These are phyloP conservation scores for Limonius californicus DNA, from an alignment of 1,140 invertebrate genomes.

Conservation along the genomic window DNA sequence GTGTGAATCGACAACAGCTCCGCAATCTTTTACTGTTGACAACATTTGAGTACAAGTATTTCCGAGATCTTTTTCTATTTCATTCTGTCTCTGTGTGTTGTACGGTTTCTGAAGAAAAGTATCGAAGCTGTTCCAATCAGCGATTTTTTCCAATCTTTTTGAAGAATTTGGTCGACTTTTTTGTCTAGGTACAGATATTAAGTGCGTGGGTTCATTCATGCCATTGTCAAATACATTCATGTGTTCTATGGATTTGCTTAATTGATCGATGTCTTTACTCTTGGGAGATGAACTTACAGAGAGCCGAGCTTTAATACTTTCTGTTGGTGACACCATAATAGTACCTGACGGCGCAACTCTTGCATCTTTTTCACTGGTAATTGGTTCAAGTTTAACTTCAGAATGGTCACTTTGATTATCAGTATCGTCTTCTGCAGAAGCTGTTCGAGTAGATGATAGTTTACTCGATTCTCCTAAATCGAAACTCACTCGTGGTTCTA, in stretches of 20 bases:
- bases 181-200: background rate
- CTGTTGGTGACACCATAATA: conserved; percentile 28
- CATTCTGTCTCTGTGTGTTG: no score
- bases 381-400: conserved; percentile 28
- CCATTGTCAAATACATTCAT: background rate
- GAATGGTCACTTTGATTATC: background rate
- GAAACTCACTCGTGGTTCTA: background rate
- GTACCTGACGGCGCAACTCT: background rate
- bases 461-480: background rate
- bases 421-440: background rate
- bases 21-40: conserved; percentile 50
- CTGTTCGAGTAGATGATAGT: no score
- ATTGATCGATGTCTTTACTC: background rate
- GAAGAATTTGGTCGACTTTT: conserved; percentile 17
- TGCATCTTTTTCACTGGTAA: conserved; percentile 16
- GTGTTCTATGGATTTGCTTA: background rate
- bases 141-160: conserved; percentile 42
- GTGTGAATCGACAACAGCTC: conserved; percentile 50
- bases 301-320: conserved; percentile 32
- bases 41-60: conserved; percentile 51
- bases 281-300: conserved; percentile 5
- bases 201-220: background rate
- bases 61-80: conserved; percentile 25
- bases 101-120: no score
- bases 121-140: background rate